Base-by-base conservation (phyloP, 1,140 invertebrate species). In the Drosophila simulans region DNA sequence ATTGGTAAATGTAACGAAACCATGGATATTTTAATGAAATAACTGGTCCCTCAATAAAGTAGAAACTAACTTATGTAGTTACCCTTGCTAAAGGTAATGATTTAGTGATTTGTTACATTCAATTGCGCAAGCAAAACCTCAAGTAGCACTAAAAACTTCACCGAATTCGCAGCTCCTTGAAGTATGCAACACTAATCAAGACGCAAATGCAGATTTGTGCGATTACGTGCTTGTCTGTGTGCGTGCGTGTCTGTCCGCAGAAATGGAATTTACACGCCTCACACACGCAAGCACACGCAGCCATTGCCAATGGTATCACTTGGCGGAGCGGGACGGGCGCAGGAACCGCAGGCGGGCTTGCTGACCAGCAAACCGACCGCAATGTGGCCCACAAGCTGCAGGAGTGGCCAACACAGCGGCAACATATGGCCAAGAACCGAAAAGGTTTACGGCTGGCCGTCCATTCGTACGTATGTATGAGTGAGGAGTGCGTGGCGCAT, bases 211-310 rank as follows among this genome's bases (percentile, higher is more conserved):
- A 75, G 34, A 63, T 48, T 53, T 77, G 43, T 57, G 39, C 46
- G 64, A 65, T 65, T 65, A 42, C 59, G 64, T 68, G 64, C 52
- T 35, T 60, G 52, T 54, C 60, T 72, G 43, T 55, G 20, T 22
- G n/a, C 49, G 34, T 54, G 34, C 40, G 58, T 68, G 77, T 37
- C 56, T 63, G 49, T 55, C 64, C 58, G 42, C 49, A 65, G 60
- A 48, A 55, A 63, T 70, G 56, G 73, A 78, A 86, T 88, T 86
- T 82, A 82, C 82, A 82, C 78, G 71, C 70, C 78, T 77, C 48
- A 25, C 51, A 59, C 83, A 82, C 62, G 65, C 82, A 39, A 1
- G n/a, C 35, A 39, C 4, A 27, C 31, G 22, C 57, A 37, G n/a
- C 31, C 22, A n/a, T 15, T 10, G 8, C 65, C 20, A 22, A 66